Evolutionary conservation across 2,888 invertebrate species (phyloP), one percentile per base, ranked within the genome.

Genomic region (Xestoiulus laeticollis): DNA sequence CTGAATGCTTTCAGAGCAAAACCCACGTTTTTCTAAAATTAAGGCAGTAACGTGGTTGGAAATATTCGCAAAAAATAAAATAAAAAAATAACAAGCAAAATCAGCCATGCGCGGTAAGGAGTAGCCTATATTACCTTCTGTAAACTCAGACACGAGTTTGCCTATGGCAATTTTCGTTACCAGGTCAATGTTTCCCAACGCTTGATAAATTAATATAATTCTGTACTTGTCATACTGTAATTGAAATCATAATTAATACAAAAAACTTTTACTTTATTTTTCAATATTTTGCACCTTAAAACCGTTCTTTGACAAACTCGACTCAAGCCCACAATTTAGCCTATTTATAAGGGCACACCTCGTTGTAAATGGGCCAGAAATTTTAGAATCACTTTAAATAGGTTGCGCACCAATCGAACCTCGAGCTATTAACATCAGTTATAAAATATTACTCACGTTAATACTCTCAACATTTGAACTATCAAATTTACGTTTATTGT

Each of bases 111-210:
- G 26, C 78, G 78, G 78, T 78, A 78, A 78, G 78, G 4, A 30
- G 78, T 32, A 78, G 78, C 78, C 78, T 78, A 78, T 78, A 78
- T 78, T 68, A 26, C 78, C 78, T 32, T 32, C 78, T 78, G 78
- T 26, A 32, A 78, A 30, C 78, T 16, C 78, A 78, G 30, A 32
- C 78, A 78, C 78, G 78, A 78, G 30, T n/a, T 78, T 26, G 78
- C 78, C 78, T 78, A 26, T 12, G 30, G 78, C 78, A 78, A 26
- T 78, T 78, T 16, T 30, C 30, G 78, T 78, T 78, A 78, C 30
- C 78, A 78, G 78, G 78, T 78, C 78, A 78, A 78, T 78, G 78
- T 78, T 78, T 78, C 78, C 78, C 26, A 30, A 78, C 78, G 14
- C 78, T 30, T 16, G 30, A 30, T 4, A 30, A 78, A 68, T 12